These are phyloP conservation scores for Aricia agestis DNA, from an alignment of 1,140 invertebrate species.

Conservation along the genomic window DNA sequence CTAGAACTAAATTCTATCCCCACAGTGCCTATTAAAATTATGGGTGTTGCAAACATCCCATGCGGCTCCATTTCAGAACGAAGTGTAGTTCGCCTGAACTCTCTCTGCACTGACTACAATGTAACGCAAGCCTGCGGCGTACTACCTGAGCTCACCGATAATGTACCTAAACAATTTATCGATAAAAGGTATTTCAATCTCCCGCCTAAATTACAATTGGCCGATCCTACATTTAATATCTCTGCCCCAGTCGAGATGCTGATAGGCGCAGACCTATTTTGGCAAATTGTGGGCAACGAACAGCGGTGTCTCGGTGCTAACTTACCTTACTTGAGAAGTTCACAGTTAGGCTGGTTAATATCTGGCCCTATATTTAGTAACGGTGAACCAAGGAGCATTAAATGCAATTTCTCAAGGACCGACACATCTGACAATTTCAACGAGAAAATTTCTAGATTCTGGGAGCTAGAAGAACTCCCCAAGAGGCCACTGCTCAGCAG, in stretches of 20 bases:
- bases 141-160: background rate
- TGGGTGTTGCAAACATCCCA: no score
- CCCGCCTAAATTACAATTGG: slow-evolving; percentile 3
- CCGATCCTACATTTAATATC: slow-evolving; percentile 13
- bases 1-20: no score
- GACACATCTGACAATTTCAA: no score
- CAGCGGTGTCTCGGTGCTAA: slow-evolving; percentile 19
- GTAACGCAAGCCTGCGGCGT: slow-evolving; percentile 13
- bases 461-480: no score
- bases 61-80: no score
- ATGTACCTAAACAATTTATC: slow-evolving; percentile 3
- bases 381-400: no score
- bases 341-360: slow-evolving; percentile 23
- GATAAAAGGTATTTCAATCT: background rate
- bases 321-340: slow-evolving; percentile 19
- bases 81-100: background rate
- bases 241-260: slow-evolving; percentile 22
- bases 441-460: no score
- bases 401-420: no score
- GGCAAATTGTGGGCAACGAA: slow-evolving; percentile 21
- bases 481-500: no score
- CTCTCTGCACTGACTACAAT: background rate
- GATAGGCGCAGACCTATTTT: slow-evolving; percentile 26
- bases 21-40: no score
- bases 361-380: slow-evolving; percentile 16